phyloP scores from a whole-genome alignment of 2,888 invertebrate genomes.

The Idaea dimidiata region DNA sequence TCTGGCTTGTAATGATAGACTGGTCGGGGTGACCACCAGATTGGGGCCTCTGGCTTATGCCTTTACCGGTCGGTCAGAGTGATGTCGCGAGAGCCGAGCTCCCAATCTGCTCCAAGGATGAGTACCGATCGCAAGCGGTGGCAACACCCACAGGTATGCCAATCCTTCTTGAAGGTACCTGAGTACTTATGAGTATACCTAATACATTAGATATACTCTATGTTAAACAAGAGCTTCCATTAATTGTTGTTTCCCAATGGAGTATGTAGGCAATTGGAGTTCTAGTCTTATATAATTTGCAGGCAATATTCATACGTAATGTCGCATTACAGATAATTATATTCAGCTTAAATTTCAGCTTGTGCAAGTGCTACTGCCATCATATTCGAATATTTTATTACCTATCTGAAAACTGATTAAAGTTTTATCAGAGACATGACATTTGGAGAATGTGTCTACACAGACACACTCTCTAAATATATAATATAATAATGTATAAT shows the following conservation, averaged over 20 bases:
- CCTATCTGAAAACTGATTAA: neutral
- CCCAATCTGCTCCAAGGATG: too few relatives aligned
- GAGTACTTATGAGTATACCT: neutral
- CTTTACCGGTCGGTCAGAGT: too few relatives aligned
- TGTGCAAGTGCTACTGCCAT: neutral
- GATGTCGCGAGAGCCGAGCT: too few relatives aligned
- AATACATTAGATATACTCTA: neutral
- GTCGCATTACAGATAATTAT: neutral
- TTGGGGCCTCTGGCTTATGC: too few relatives aligned
- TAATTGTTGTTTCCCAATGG: neutral
- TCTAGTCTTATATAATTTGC: neutral
- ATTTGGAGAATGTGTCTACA: too few relatives aligned
- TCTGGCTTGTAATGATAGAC: too few relatives aligned
- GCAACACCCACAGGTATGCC: too few relatives aligned
- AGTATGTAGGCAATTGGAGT: neutral
- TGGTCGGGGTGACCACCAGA: too few relatives aligned
- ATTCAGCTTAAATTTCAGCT: neutral
- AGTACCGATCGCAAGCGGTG: too few relatives aligned
- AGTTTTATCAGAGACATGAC: neutral
- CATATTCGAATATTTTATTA: neutral
- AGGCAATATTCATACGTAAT: neutral
- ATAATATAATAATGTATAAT: too few relatives aligned
- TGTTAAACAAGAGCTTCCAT: neutral
- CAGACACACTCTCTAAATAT: too few relatives aligned
- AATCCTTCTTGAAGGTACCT: too few relatives aligned